A percentile compares a stretch with the other conserved stretches of the same genome.
Evolutionary conservation across 2,797 vertebrate species (phyloP).

Genomic region (Leptoclinus maculatus): DNA sequence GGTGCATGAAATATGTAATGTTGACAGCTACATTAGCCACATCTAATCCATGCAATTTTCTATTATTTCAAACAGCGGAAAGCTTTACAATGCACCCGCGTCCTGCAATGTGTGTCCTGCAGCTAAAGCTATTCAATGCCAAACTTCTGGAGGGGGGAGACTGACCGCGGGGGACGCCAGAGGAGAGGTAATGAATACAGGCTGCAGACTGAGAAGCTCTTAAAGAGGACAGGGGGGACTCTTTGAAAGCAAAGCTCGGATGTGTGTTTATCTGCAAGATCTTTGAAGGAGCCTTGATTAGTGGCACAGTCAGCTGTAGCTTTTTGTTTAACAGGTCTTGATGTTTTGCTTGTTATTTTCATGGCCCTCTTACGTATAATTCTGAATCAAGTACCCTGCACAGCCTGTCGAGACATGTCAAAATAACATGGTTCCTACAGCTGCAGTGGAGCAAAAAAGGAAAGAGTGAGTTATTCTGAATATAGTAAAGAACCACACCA

Average conservation of each 20-base stretch:
- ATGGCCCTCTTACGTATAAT: background rate
- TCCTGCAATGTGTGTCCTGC: slow-evolving; percentile 20
- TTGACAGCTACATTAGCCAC: slow-evolving; percentile 48
- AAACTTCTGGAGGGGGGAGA: slow-evolving; percentile 6
- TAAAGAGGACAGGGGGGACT: background rate
- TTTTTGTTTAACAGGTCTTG: background rate
- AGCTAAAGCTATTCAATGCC: slow-evolving; percentile 37
- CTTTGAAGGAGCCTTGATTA: slow-evolving; percentile 43
- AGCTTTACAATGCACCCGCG: slow-evolving; percentile 23
- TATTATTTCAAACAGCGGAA: slow-evolving; percentile 47
- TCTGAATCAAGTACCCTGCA: background rate
- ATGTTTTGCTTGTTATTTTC: background rate
- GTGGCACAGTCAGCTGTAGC: background rate
- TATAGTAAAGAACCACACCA: too few species aligned
- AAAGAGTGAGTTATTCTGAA: background rate
- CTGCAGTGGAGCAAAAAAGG: background rate
- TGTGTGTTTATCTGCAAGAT: slow-evolving; percentile 20
- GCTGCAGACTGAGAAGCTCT: background rate
- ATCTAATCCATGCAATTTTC: slow-evolving; percentile 43
- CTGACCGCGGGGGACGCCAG: background rate
- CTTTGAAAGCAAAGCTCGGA: slow-evolving; percentile 21
- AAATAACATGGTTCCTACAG: background rate
- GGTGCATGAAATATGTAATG: background rate
- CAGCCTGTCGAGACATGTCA: background rate
- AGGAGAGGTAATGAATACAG: slow-evolving; percentile 34